A percentile compares a stretch with the other conserved stretches of the same genome.
Evolutionary conservation across 37 sponge, comb jelly and placozoan species (phyloP).

Genomic region (Halisarca cf. caerulea): DNA sequence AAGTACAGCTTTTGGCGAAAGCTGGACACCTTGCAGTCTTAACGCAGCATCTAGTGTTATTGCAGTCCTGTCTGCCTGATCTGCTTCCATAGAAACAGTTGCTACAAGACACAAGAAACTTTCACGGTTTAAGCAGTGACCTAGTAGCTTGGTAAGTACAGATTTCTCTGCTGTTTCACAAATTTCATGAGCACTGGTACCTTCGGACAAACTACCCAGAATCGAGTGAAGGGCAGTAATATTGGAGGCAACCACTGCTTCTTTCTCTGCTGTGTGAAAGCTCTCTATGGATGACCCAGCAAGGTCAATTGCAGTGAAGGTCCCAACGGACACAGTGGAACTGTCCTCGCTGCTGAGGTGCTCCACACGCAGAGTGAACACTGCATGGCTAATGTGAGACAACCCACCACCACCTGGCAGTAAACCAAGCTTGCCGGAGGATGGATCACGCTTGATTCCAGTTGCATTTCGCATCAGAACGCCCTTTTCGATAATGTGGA

Average conservation of each 20-base stretch:
- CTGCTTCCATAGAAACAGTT: not conserved
- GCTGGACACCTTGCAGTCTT: not conserved
- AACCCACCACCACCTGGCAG: not conserved
- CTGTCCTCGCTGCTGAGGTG: not conserved
- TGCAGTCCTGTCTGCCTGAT: not conserved
- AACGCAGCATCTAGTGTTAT: not conserved
- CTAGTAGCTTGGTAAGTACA: conserved; percentile 48
- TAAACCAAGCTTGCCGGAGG: not conserved
- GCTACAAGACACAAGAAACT: conserved; percentile 10
- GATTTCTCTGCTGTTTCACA: conserved; percentile 17
- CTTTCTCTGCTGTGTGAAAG: not conserved
- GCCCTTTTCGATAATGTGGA: conserved; percentile 51
- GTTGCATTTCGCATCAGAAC: conserved; percentile 72
- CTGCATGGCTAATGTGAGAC: conserved; percentile 54
- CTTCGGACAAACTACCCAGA: not conserved
- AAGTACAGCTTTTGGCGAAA: not conserved
- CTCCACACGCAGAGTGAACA: conserved; percentile 41
- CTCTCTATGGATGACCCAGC: conserved; percentile 46
- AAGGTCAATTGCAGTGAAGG: conserved; percentile 44
- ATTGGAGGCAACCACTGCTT: conserved; percentile 10
- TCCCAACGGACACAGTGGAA: not conserved
- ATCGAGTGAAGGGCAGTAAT: conserved; percentile 30
- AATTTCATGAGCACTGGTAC: not conserved
- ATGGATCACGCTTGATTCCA: conserved; percentile 33
- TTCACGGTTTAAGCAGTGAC: conserved; percentile 53